A percentile compares a stretch with the other conserved stretches of the same genome.
Conservation (phyloP, 2,888 invertebrate genomes). For the Rhogogaster chlorosoma region DNA sequence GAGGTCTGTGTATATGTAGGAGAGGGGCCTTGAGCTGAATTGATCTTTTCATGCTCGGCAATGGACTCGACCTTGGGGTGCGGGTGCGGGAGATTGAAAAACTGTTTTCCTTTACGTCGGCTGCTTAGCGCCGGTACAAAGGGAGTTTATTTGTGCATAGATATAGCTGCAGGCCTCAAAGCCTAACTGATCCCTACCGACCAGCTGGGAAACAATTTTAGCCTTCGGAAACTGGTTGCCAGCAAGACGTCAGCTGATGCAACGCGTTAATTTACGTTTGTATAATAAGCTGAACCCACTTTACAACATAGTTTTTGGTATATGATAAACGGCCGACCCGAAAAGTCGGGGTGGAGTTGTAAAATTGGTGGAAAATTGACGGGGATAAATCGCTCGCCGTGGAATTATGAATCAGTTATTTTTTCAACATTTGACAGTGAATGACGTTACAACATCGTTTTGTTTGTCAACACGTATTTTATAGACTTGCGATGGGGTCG, state of each 20-base stretch:
- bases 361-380: neutral
- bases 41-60: conserved; percentile 26
- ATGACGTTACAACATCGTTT: neutral
- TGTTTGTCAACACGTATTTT: neutral
- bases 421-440: neutral
- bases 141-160: conserved; percentile 31
- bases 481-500: neutral
- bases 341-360: neutral
- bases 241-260: conserved; percentile 32
- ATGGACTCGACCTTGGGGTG: conserved; percentile 40
- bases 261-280: neutral
- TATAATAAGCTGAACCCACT: neutral
- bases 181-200: conserved; percentile 15
- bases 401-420: neutral
- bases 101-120: conserved; percentile 13
- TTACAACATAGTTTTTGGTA: neutral
- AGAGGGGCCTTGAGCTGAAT: conserved; percentile 17
- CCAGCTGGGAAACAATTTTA: conserved; percentile 38
- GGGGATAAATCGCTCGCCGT: neutral
- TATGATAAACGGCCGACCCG: neutral
- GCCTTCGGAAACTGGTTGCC: conserved; percentile 26
- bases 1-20: neutral
- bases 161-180: neutral
- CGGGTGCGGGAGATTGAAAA: conserved; percentile 25
- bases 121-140: neutral